Evolutionary conservation across 1,140 invertebrate genomes (phyloP), one percentile per base, ranked within the genome.

Genomic region (Ceratina japonica): DNA sequence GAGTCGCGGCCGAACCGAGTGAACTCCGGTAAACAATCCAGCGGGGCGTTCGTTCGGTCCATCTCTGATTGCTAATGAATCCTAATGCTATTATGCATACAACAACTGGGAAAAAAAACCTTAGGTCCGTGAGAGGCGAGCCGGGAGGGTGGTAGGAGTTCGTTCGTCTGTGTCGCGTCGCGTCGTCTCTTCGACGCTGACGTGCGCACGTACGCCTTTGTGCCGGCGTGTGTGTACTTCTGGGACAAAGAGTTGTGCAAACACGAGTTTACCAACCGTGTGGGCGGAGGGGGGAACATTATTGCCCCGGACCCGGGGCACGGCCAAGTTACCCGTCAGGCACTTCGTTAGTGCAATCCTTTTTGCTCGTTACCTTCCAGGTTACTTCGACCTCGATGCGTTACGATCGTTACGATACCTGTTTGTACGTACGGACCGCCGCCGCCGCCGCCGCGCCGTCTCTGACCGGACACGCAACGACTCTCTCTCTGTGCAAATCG

Each of bases 61-160:
- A 91, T 92, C 91, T 92, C 91, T 92, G 92, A 92, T 92, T 92
- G 92, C 92, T 92, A 92, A 92, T 92, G 92, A 92, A 92, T 91
- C 90, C 92, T 92, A 92, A 92, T 88, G 81, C 88, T 92, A 90
- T 92, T 92, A 92, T 90, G 89, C 88, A 91, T 91, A 88, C 90
- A 90, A 91, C 90, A 92, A 90, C 87, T 81, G 84, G 66, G 65
- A 87, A 89, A 82, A 75, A 84, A 91, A 90, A 89, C 87, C 91
- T 92, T 91, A 91, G 87, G 82, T 89, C 87, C 68, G 80, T 77
- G 63, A 79, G 75, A 44, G 37, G 37, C 5, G 10, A 44, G 37
- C 37, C 61, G 63, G 18, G 78, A 75, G 85, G 77, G 80, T 87
- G 82, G 88, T 83, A 87, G 86, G 81, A 8, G 75, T 83, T 79